Evolutionary conservation across 2,113 vertebrate species (phyloP).

Genomic region (Bettongia penicillata): DNA sequence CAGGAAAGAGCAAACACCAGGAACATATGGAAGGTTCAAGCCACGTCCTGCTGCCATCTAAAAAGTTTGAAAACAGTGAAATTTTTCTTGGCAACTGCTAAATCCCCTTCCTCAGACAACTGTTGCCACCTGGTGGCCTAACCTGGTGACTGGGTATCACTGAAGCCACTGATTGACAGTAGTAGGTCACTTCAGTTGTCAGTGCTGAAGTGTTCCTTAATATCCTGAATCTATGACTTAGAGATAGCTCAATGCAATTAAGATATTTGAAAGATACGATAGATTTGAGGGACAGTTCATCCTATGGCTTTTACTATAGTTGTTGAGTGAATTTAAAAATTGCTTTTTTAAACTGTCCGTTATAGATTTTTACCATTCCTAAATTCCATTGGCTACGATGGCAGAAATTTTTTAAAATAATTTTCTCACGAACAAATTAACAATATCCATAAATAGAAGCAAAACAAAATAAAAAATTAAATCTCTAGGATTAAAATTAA

Average conservation of each 20-base stretch:
- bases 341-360: background rate
- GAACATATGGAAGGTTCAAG: background rate
- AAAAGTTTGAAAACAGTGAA: background rate
- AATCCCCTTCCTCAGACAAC: constrained; percentile 60
- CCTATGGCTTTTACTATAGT: background rate
- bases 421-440: background rate
- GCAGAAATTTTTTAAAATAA: constrained; percentile 66
- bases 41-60: background rate
- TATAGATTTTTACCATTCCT: background rate
- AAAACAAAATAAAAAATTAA: background rate
- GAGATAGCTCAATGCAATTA: background rate
- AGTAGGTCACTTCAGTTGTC: background rate
- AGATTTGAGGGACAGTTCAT: background rate
- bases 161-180: background rate
- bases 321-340: background rate
- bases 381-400: constrained; percentile 22
- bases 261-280: background rate
- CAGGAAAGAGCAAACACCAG: constrained; percentile 8
- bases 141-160: background rate
- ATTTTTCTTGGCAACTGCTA: background rate
- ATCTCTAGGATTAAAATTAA: background rate
- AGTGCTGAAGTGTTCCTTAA: background rate
- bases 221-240: background rate
- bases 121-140: constrained; percentile 77
- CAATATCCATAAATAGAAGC: background rate